Conservation (phyloP, 2,113 vertebrate genomes). For the Trichomycterus rosablanca region DNA sequence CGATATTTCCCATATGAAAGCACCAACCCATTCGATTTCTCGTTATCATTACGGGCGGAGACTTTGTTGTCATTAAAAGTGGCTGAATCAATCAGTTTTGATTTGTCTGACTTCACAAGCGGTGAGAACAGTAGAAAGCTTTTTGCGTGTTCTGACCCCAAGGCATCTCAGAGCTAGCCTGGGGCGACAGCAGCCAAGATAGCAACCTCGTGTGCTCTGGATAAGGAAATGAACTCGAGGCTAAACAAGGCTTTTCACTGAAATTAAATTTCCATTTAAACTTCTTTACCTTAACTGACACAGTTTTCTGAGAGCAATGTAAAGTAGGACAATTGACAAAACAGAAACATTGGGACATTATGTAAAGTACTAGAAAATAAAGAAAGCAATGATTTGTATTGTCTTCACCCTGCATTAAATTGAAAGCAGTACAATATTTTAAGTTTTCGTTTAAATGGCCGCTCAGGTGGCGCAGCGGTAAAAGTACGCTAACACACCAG, state of each 20-base stretch:
- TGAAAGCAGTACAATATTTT: too few species aligned
- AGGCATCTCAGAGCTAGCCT: constrained; percentile 31
- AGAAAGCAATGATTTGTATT: too few species aligned
- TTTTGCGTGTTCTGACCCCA: constrained; percentile 26
- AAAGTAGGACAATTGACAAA: too few species aligned
- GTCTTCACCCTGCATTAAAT: too few species aligned
- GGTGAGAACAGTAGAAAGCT: constrained; percentile 19
- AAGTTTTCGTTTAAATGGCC: too few species aligned
- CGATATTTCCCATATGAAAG: constrained; percentile 3
- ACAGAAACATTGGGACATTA: too few species aligned
- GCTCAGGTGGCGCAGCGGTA: too few species aligned
- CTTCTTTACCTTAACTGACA: too few species aligned
- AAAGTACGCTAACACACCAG: too few species aligned
- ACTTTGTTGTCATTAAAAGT: constrained; percentile 22
- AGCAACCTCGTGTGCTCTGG: constrained; percentile 17
- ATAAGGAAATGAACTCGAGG: not conserved
- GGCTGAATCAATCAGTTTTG: constrained; percentile 21
- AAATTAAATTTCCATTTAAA: not conserved
- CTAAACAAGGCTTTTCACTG: not conserved
- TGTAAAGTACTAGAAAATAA: too few species aligned
- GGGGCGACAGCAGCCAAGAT: constrained; percentile 24
- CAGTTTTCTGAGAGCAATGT: too few species aligned
- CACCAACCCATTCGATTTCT: not conserved
- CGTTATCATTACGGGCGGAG: not conserved
- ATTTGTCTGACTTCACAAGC: constrained; percentile 25